These are phyloP conservation scores for Arremon brunneinucha DNA, from an alignment of 2,797 vertebrate species.

Conservation along the genomic window DNA sequence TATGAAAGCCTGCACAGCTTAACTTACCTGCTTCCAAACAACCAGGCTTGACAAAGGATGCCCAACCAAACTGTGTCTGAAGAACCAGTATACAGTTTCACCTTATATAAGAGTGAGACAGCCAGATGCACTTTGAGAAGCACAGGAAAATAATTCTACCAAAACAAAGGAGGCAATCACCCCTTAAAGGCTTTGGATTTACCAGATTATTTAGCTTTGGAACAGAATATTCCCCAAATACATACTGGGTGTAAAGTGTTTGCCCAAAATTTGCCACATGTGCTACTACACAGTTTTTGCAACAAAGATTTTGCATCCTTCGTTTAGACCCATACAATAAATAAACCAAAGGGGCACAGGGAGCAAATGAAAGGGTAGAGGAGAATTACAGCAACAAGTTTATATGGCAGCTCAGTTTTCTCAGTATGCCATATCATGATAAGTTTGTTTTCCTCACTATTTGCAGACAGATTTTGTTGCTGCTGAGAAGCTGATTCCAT, in stretches of 20 bases:
- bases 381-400: background rate
- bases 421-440: background rate
- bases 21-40: background rate
- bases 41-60: background rate
- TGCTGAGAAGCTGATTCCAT: background rate
- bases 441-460: background rate
- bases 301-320: background rate
- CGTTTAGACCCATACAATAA: background rate
- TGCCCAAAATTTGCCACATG: background rate
- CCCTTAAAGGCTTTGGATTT: background rate
- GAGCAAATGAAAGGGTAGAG: background rate
- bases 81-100: background rate
- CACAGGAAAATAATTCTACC: background rate
- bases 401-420: background rate
- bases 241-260: background rate
- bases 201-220: background rate
- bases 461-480: background rate
- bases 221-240: background rate
- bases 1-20: background rate
- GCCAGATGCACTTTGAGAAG: background rate
- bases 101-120: background rate
- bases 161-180: background rate
- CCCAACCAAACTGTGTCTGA: background rate
- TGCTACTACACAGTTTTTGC: background rate
- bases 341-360: background rate